Evolutionary conservation across 2,113 vertebrate species (phyloP), one percentile per base, ranked within the genome.

Genomic region (Sturnira hondurensis): DNA sequence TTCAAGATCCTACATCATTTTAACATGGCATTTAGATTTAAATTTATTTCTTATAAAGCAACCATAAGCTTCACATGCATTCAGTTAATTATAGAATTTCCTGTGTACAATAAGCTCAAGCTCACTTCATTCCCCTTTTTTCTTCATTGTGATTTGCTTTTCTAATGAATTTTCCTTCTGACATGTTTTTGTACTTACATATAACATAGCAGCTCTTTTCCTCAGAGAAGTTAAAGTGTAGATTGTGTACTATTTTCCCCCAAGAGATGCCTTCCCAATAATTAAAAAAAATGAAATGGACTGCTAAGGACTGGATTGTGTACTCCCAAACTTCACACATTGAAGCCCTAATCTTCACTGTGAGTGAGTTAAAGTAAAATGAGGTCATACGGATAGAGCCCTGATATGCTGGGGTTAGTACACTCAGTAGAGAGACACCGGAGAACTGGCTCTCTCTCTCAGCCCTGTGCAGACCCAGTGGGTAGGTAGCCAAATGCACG

Each of bases 111-210:
- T 65, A 71, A n/a, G 5, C 45, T 58, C 15, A 68, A 47, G 20
- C 6, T 67, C 19, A 56, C 36, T 90, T 70, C 71, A 26, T 47
- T 65, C 33, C 36, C 5, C 1, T 91, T 17, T 61, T 94, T 92
- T 85, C 20, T 41, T 94, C 28, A 81, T 83, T 19, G 9, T 65
- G 33, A 88, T 88, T 86, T 92, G 43, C 17, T 89, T 94, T 94
- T 58, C 50, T 68, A 74, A 84, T 94, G n/a, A 83, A 81, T 87
- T 63, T 88, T 16, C 28, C 1, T 78, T 78, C 15, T 70, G 45
- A 11, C 3, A 38, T 14, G 20, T 71, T 93, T 93, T 95, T 91
- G 22, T 56, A 87, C 36, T 93, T 84, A 43, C 33, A 86, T 76
- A n/a, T 45, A 50, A 83, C 15, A 77, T 70, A 91, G 8, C n/a